A percentile compares a stretch with the other conserved stretches of the same genome.
These are phyloP conservation scores for Atopsyche davidsoni DNA, from an alignment of 1,140 invertebrate species.

Conservation along the genomic window DNA sequence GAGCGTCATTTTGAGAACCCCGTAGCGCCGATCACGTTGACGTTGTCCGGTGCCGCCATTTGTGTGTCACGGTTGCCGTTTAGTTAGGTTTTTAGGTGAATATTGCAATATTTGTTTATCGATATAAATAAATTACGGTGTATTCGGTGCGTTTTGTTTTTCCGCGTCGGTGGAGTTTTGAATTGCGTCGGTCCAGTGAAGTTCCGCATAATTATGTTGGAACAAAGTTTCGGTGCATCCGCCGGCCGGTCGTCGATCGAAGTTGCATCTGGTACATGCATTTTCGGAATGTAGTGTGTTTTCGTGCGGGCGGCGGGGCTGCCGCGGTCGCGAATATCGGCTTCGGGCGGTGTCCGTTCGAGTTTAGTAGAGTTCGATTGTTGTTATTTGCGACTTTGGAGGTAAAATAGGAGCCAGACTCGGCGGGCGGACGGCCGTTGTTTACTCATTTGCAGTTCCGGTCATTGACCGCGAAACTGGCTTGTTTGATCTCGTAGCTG, in stretches of 20 bases:
- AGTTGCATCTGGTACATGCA: slow-evolving; percentile 24
- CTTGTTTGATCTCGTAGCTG: slow-evolving; percentile 37
- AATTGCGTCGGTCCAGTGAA: slow-evolving; percentile 5
- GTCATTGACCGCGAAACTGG: slow-evolving; percentile 49
- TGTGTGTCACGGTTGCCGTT: slow-evolving; percentile 62
- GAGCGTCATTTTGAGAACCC: slow-evolving; percentile 71
- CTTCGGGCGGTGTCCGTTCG: no score
- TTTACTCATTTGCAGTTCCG: slow-evolving; percentile 47
- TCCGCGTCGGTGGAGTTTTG: slow-evolving; percentile 3
- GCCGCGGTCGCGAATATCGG: neutral
- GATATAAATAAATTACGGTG: slow-evolving; percentile 30
- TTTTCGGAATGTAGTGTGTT: slow-evolving; percentile 12
- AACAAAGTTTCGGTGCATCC: slow-evolving; percentile 34
- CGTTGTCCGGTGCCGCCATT: slow-evolving; percentile 57
- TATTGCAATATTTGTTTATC: slow-evolving; percentile 34
- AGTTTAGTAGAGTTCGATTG: no score
- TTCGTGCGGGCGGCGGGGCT: neutral
- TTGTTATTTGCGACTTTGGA: slow-evolving; percentile 7
- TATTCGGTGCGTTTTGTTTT: slow-evolving; percentile 22
- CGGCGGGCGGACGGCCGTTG: slow-evolving; percentile 35
- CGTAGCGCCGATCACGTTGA: slow-evolving; percentile 70
- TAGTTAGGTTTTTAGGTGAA: slow-evolving; percentile 46
- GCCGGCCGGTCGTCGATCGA: slow-evolving; percentile 47
- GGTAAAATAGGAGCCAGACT: slow-evolving; percentile 10
- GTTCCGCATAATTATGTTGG: slow-evolving; percentile 17